Conservation (phyloP, 2,113 vertebrate genomes). For the Podarcis muralis region DNA sequence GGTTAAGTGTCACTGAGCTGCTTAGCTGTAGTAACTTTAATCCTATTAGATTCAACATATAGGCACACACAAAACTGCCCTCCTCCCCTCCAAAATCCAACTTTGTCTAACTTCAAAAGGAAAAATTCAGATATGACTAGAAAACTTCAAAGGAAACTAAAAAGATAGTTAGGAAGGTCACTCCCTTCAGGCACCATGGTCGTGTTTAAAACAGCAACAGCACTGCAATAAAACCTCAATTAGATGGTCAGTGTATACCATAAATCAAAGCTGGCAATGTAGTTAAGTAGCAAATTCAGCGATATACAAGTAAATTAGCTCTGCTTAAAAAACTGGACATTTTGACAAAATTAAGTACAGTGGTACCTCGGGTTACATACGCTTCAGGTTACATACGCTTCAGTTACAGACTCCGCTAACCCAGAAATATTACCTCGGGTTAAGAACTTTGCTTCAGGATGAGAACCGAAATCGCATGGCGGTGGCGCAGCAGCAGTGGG, state of each 20-base stretch:
- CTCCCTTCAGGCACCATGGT: not conserved
- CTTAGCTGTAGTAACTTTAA: conserved; percentile 8
- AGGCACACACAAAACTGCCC: not conserved
- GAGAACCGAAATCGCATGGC: too few species aligned
- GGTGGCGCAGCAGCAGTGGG: too few species aligned
- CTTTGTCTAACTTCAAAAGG: conserved; percentile 13
- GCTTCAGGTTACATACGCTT: too few species aligned
- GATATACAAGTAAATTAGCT: not conserved
- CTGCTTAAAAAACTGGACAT: not conserved
- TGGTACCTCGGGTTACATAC: too few species aligned
- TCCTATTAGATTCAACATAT: conserved; percentile 3
- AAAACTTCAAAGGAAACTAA: conserved; percentile 2
- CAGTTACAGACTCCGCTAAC: too few species aligned
- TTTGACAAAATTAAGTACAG: not conserved
- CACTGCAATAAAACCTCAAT: not conserved
- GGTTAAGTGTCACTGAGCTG: conserved; percentile 12
- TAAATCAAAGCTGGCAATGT: not conserved
- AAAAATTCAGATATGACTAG: conserved; percentile 8
- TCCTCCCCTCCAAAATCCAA: not conserved
- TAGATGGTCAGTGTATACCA: not conserved
- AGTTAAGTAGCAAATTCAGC: not conserved
- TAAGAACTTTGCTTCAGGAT: too few species aligned
- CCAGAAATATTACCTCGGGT: too few species aligned
- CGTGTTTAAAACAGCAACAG: not conserved
- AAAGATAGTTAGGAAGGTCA: not conserved